Conservation (phyloP, 2,888 invertebrate species). For the Drosophila quinaria region DNA sequence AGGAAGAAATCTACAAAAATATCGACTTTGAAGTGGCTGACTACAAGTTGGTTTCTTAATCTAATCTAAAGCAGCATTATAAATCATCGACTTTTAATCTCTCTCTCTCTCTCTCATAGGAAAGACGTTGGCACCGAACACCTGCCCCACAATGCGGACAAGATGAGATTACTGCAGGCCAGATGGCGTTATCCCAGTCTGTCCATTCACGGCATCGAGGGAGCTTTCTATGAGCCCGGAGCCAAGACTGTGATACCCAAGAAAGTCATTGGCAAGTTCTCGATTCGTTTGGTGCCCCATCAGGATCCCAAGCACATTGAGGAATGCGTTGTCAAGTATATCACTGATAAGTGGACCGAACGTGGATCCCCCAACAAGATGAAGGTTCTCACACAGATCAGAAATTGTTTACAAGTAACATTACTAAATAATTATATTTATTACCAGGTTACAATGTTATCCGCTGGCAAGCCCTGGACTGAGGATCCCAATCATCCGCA, state of each 20-base stretch:
- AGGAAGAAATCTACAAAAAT: constrained; percentile 90
- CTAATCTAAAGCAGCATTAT: constrained; percentile 51
- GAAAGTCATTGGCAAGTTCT: constrained; percentile 98
- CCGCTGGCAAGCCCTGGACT: constrained; percentile 94
- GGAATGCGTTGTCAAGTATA: constrained; percentile 91
- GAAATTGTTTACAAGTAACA: neutral
- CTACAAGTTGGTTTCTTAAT: constrained; percentile 88
- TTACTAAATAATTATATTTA: neutral
- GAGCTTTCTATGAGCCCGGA: constrained; percentile 96
- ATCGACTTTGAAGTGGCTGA: constrained; percentile 95
- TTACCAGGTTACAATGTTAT: constrained; percentile 66
- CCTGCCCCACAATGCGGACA: constrained; percentile 92
- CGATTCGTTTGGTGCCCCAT: constrained; percentile 97
- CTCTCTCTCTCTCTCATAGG: constrained; percentile 54
- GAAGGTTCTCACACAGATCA: constrained; percentile 85
- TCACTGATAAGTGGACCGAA: constrained; percentile 92
- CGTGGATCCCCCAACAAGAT: constrained; percentile 95
- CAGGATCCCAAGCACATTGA: constrained; percentile 95
- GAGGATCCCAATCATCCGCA: constrained; percentile 97
- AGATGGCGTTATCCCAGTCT: constrained; percentile 98
- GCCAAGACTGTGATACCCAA: constrained; percentile 98
- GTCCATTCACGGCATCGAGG: constrained; percentile 97
- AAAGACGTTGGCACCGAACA: constrained; percentile 89
- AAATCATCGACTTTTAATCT: constrained; percentile 43
- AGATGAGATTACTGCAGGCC: constrained; percentile 94